Evolutionary conservation across 2,888 invertebrate genomes (phyloP).

Genomic region (Abrostola triplasia): DNA sequence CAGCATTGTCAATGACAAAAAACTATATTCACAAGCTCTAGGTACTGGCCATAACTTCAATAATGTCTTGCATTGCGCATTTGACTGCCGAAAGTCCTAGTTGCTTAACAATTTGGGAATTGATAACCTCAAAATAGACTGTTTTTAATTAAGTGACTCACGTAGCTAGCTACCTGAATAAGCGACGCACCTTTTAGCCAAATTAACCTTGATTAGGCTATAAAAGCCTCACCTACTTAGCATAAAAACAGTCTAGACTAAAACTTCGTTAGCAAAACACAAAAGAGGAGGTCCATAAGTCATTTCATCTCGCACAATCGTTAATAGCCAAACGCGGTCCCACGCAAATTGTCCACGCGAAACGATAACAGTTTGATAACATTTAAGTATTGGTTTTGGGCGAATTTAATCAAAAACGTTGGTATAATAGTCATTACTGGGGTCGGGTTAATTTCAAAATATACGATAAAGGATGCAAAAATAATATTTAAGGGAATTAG

Average conservation of each 20-base stretch:
- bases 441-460: slow-evolving; percentile 84
- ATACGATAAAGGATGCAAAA: slow-evolving; percentile 84
- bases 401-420: slow-evolving; percentile 83
- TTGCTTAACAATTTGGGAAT: no score
- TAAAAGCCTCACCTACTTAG: slow-evolving; percentile 40
- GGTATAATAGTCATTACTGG: slow-evolving; percentile 82
- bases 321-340: slow-evolving; percentile 45
- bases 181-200: slow-evolving; percentile 11
- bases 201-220: slow-evolving; percentile 33
- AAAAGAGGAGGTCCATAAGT: slow-evolving; percentile 54
- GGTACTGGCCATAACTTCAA: no score
- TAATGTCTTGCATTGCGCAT: no score
- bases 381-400: slow-evolving; percentile 86
- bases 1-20: no score
- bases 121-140: no score
- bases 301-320: slow-evolving; percentile 40
- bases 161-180: background rate
- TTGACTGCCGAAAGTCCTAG: no score
- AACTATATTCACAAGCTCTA: no score
- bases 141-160: background rate
- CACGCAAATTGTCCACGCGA: slow-evolving; percentile 67
- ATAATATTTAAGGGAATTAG: slow-evolving; percentile 86
- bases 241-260: slow-evolving; percentile 54
- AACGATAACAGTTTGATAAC: slow-evolving; percentile 77
- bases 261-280: slow-evolving; percentile 55